Conservation (phyloP, 2,113 vertebrate species). For the Cyanoramphus novaezelandiae region DNA sequence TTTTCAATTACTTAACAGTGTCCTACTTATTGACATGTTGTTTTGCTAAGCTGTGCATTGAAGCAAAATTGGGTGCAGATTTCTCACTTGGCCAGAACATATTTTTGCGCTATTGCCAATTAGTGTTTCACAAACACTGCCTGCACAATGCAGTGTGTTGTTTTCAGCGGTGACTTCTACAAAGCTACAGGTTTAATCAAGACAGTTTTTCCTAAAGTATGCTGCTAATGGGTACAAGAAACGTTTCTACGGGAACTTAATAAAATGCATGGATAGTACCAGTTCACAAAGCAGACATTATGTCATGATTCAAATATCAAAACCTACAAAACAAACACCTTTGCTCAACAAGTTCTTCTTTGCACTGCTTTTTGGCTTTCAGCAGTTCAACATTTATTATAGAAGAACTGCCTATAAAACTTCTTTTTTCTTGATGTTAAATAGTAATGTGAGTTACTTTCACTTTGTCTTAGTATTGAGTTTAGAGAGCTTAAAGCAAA, state of each 20-base stretch:
- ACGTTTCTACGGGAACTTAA: not conserved
- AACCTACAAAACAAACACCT: not conserved
- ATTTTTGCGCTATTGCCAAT: not conserved
- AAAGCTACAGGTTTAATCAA: not conserved
- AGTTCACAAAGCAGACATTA: not conserved
- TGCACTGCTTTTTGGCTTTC: not conserved
- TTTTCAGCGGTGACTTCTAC: not conserved
- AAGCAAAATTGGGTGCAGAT: not conserved
- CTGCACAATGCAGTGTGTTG: not conserved
- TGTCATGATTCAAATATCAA: not conserved
- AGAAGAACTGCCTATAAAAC: not conserved
- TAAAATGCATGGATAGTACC: not conserved
- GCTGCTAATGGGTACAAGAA: not conserved
- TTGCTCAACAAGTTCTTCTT: not conserved
- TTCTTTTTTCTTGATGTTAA: not conserved
- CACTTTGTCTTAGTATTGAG: not conserved
- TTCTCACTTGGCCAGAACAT: not conserved
- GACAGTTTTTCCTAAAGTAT: not conserved
- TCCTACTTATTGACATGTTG: not conserved
- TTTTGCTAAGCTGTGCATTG: not conserved
- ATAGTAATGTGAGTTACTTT: rapidly evolving
- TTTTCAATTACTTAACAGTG: not conserved
- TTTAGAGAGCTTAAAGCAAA: not conserved
- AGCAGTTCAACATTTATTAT: not conserved
- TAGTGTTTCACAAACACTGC: not conserved